Evolutionary conservation across 2,113 vertebrate species (phyloP).

Genomic region (Triplophysa siluroides): DNA sequence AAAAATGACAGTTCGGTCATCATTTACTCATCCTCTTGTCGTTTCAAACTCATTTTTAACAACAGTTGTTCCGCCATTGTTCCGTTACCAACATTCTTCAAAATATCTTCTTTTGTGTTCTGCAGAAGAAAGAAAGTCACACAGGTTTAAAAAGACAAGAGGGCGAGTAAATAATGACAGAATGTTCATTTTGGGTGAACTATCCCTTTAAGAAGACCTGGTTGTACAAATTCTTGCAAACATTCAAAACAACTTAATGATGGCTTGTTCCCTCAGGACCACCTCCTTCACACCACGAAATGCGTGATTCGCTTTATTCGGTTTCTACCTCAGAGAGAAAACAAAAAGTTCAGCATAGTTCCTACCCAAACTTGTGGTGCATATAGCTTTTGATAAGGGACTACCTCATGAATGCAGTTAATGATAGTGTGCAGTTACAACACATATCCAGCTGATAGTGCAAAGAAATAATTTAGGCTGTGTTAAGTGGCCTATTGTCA

Average conservation of each 20-base stretch:
- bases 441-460: conserved; percentile 72
- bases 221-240: conserved; percentile 6
- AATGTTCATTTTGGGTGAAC: too few relatives aligned
- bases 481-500: conserved; percentile 79
- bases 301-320: not conserved
- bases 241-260: conserved; percentile 26
- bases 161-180: too few relatives aligned
- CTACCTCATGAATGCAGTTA: conserved; percentile 67
- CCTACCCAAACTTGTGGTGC: conserved; percentile 68
- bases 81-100: too few relatives aligned
- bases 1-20: too few relatives aligned
- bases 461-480: conserved; percentile 73
- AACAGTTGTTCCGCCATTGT: too few relatives aligned
- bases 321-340: conserved; percentile 1
- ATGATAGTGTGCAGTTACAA: conserved; percentile 72
- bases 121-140: too few relatives aligned
- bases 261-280: not conserved
- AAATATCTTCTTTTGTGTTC: too few relatives aligned
- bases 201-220: not conserved
- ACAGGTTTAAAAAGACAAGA: too few relatives aligned
- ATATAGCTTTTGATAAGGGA: conserved; percentile 65
- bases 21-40: too few relatives aligned
- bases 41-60: too few relatives aligned
- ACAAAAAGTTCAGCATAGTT: conserved; percentile 60
- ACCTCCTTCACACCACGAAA: conserved; percentile 4